Evolutionary conservation across 2,888 invertebrate species (phyloP).

Genomic region (Aricia artaxerxes): DNA sequence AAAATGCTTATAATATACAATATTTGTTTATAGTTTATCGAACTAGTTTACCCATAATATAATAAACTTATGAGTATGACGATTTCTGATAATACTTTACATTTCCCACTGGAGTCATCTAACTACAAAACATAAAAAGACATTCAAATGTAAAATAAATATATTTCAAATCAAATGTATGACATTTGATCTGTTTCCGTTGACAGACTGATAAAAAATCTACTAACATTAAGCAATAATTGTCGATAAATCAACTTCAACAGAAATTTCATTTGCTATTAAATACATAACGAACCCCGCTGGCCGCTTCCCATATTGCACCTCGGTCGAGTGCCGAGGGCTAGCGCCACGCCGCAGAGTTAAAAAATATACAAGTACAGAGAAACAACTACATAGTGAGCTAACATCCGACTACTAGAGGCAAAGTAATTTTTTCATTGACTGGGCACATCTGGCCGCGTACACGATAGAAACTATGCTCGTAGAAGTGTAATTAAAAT

Average conservation of each 20-base stretch:
- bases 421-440: background rate
- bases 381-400: background rate
- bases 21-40: conserved; percentile 56
- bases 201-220: conserved; percentile 78
- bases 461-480: background rate
- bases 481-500: background rate
- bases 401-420: too few species aligned
- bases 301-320: conserved; percentile 57
- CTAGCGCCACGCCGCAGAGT: background rate
- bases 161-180: conserved; percentile 81
- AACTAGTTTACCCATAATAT: conserved; percentile 51
- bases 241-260: conserved; percentile 76
- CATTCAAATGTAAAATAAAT: conserved; percentile 79
- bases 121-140: conserved; percentile 80
- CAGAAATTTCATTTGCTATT: conserved; percentile 72
- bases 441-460: background rate
- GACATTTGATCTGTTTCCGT: conserved; percentile 77
- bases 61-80: conserved; percentile 56
- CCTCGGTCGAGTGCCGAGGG: conserved; percentile 43
- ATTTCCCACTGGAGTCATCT: conserved; percentile 71
- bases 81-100: conserved; percentile 57
- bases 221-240: conserved; percentile 79
- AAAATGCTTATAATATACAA: conserved; percentile 73
- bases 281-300: conserved; percentile 61
- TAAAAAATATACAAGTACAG: background rate